Base-by-base conservation (phyloP, 2,888 invertebrate species). In the Sinotaia quadrata region DNA sequence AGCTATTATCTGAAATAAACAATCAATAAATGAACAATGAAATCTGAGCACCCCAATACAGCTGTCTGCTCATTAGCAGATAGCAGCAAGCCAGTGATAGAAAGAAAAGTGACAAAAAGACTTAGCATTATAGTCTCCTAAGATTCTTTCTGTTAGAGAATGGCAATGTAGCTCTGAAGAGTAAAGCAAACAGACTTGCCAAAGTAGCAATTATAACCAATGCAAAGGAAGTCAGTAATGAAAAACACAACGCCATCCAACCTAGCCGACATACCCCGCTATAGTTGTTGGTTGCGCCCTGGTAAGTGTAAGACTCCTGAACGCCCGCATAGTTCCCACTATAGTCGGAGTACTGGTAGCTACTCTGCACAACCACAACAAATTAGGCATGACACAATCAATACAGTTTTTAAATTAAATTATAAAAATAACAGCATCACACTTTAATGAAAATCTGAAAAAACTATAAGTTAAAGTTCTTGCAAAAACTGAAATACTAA, bases 271-370 rank as follows among this genome's bases (percentile, higher is more conserved):
- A n/a, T n/a, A 66, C 66, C 12, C 66, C 66, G 47, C 54, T 56
- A 34, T 37, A 34, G 56, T 56, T 54, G n/a, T 54, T 34, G 34
- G 21, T 52, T 4, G 65, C 41, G 37, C 54, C 65, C 44, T 65
- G 65, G 34, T 52, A 65, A 31, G 51, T 63, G 41, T 63, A 63
- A 5, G 52, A 52, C 33, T 65, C 65, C 31, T 65, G 65, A 24
- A 31, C 44, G 21, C 41, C 31, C 4, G 44, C 29, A 29, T 65
- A 65, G 41, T 27, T 34, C 27, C 65, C 65, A 24, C 56, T 34
- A 37, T 65, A 65, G 24, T 65, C 56, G 8, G 54, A 52, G n/a
- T 65, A 65, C 56, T 56, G 44, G 65, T 56, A 65, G n/a, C 65
- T 56, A 56, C 44, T 33, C 65, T 65, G 31, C 21, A 49, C 21